Evolutionary conservation across 2,888 invertebrate species (phyloP).

Genomic region (Meandrusa payeni): DNA sequence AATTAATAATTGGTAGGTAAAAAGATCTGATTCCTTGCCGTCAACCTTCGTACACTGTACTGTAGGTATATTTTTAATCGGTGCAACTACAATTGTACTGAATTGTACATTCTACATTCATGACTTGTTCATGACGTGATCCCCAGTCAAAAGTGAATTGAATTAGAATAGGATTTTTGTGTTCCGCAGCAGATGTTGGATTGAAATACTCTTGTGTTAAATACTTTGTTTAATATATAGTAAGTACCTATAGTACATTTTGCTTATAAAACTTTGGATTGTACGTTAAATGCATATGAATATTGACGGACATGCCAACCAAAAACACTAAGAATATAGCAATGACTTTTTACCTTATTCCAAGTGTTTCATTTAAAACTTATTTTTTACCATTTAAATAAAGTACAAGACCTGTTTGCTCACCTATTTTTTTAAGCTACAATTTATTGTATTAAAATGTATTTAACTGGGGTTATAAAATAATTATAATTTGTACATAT

Average conservation of each 20-base stretch:
- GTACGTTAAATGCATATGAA: not conserved
- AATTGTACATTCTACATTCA: not conserved
- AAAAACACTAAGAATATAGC: conserved; percentile 9
- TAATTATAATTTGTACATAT: too few species aligned
- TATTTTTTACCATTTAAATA: too few species aligned
- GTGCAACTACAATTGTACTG: not conserved
- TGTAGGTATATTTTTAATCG: conserved; percentile 10
- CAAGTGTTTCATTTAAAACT: too few species aligned
- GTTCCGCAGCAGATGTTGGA: conserved; percentile 44
- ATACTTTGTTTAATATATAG: conserved; percentile 1
- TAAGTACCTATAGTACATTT: conserved; percentile 11
- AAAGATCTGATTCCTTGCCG: conserved; percentile 1
- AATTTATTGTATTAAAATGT: too few species aligned
- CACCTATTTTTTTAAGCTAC: too few species aligned
- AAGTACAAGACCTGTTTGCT: too few species aligned
- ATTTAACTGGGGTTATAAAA: too few species aligned
- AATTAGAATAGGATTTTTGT: conserved; percentile 29
- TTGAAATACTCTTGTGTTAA: conserved; percentile 29
- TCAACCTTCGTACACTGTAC: not conserved
- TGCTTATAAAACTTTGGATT: not conserved
- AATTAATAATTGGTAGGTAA: too few species aligned
- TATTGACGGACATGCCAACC: conserved; percentile 9
- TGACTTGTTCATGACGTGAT: conserved; percentile 34
- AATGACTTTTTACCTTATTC: conserved; percentile 5
- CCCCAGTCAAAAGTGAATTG: conserved; percentile 28